Base-by-base conservation (phyloP, 1,140 invertebrate species). In the Leptestheria dahalacensis region DNA sequence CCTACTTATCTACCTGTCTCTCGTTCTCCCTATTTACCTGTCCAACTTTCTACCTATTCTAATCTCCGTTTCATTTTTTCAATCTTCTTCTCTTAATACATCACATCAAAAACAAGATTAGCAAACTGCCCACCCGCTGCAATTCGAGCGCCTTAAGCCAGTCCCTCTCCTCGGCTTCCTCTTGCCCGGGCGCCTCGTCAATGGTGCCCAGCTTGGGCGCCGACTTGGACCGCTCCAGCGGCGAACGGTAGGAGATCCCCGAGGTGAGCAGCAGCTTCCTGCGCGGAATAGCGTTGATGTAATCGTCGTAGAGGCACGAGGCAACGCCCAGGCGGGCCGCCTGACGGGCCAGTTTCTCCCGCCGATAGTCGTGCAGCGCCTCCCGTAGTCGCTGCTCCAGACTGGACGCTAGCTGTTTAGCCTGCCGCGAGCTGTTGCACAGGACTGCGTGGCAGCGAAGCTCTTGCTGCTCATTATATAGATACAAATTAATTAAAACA, bases 381-480 rank as follows among this genome's bases (percentile, higher is more conserved):
- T 87, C 82, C 28, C 72, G 83, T 75, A 74, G 87, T 71, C 77
- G 82, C 75, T 72, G 79, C 68, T 73, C 75, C 65, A 85, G 76
- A 63, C 85, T 81, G 51, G 81, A 78, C 3, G 74, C 74, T 68
- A 98, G 92, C 47, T 76, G 72, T 68, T 83, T 82, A n/a, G 92
- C 85, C 57, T 64, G 57, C 2, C 60, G 57, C 52, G 77, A 86
- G 70, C 90, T 93, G 67, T 84, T 81, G 74, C 95, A 98, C n/a
- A 99, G 78, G 21, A 96, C 93, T 2, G 96, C 95, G 73, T 99
- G 96, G 70, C 95, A 99, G 51, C 96, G 79, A 0, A 99, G 78
- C 74, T 99, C 95, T 64, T 96, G 91, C 71, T 95, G 33, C 15
- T n/a, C n/a, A n/a, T n/a, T n/a, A n/a, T n/a, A n/a, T n/a, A n/a